phyloP scores from a whole-genome alignment of 1,140 invertebrate species.

The Zaprionus gabonicus region DNA sequence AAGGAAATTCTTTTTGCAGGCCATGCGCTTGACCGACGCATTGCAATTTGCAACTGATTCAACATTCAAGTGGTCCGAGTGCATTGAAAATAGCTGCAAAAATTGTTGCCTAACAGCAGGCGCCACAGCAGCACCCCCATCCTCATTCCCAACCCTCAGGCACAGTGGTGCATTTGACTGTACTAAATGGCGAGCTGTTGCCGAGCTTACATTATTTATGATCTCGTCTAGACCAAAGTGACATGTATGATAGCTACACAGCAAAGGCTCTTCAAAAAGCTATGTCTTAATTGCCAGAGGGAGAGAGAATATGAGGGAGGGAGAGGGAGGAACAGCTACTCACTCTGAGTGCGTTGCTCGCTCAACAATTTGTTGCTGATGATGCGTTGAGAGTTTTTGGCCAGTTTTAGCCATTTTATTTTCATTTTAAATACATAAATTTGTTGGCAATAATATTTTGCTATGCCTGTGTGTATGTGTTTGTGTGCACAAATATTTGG shows the following conservation, averaged over 20 bases:
- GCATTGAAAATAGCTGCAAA: constrained; percentile 44
- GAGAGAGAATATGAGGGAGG: background rate
- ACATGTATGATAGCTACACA: constrained; percentile 43
- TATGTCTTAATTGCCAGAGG: constrained; percentile 50
- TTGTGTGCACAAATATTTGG: constrained; percentile 65
- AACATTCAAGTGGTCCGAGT: constrained; percentile 58
- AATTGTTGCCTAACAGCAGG: constrained; percentile 54
- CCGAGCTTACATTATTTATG: constrained; percentile 68
- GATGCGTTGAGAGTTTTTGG: constrained; percentile 49
- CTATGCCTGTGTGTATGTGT: constrained; percentile 7
- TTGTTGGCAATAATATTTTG: constrained; percentile 49
- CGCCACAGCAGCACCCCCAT: background rate
- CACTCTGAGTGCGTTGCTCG: background rate
- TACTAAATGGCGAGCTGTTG: constrained; percentile 55
- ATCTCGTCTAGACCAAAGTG: constrained; percentile 69
- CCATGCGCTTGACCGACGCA: constrained; percentile 57
- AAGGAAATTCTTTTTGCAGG: constrained; percentile 32
- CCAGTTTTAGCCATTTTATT: constrained; percentile 63
- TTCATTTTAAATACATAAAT: constrained; percentile 53
- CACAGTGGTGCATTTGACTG: constrained; percentile 15
- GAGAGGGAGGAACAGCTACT: background rate
- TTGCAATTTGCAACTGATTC: constrained; percentile 80
- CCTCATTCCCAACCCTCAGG: background rate
- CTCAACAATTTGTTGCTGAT: constrained; percentile 53
- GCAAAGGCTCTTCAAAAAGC: constrained; percentile 3